phyloP scores from a whole-genome alignment of 1,140 invertebrate genomes.

The Lordiphosa mommai region DNA sequence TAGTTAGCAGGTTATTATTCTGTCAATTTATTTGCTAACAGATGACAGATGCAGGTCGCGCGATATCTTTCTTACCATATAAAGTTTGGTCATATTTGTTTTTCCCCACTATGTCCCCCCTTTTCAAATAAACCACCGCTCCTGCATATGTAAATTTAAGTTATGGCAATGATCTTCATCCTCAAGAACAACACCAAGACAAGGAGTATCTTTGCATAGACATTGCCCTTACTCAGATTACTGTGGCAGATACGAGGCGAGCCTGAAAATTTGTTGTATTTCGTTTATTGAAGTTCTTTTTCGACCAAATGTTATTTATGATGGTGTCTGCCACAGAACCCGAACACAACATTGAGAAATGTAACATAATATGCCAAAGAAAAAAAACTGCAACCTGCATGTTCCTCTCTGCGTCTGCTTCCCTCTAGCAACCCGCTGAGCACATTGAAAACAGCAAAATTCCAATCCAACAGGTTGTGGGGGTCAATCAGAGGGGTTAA shows the following conservation, averaged over 20 bases:
- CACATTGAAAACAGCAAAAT: not conserved
- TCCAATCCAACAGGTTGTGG: not conserved
- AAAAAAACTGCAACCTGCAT: conserved; percentile 37
- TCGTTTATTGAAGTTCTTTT: conserved; percentile 41
- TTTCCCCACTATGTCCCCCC: not conserved
- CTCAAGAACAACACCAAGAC: conserved; percentile 28
- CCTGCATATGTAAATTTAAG: conserved; percentile 34
- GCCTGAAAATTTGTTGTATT: conserved; percentile 41
- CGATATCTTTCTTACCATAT: too few species aligned
- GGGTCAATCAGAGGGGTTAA: not conserved
- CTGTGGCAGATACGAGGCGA: conserved; percentile 47
- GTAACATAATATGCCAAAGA: conserved; percentile 57
- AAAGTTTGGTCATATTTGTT: too few species aligned
- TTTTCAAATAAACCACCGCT: not conserved
- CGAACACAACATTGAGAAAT: conserved; percentile 21
- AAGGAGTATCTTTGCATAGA: conserved; percentile 50
- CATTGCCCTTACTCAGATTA: conserved; percentile 57
- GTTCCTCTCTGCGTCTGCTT: not conserved
- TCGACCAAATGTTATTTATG: conserved; percentile 47
- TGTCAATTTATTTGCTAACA: too few species aligned
- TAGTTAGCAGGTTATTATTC: too few species aligned
- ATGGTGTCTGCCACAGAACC: conserved; percentile 26
- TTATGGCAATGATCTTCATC: conserved; percentile 27
- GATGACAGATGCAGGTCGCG: too few species aligned
- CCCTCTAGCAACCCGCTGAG: not conserved